Evolutionary conservation across 1,140 invertebrate species (phyloP), one percentile per base, ranked within the genome.

Genomic region (Ditylenchus dipsaci): DNA sequence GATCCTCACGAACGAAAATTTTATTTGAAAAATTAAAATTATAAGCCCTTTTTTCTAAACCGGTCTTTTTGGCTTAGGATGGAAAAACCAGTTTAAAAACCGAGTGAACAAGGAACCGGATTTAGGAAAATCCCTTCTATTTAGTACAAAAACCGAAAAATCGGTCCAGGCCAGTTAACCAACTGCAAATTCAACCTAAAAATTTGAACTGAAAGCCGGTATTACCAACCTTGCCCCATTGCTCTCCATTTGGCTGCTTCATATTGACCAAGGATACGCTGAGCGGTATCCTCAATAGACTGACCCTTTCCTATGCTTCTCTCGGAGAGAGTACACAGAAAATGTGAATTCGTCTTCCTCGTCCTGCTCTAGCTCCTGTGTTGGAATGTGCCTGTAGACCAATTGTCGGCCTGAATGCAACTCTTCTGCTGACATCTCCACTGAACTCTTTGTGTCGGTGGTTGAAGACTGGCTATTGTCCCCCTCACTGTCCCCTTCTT

Each of bases 401-500:
- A 77, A 64, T 67, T 77, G 64, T 30, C 61, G 65, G 1, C 76
- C 76, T 9, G 78, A 71, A 57, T 76, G 63, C 26, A 77, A 15
- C 63, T 77, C 43, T n/a, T 75, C 63, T 13, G 72, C 53, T 9
- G 75, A 45, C 13, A 71, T 45, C 15, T 13, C 30, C 23, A 53
- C 29, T 23, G 30, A n/a, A 27, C n/a, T 66, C 38, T 57, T 43
- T 27, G 9, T 65, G 13, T 15, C 13, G 19, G 21, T 65, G 19
- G 60, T 5, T 30, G 60, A 3, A n/a, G 23, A 49, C n/a, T n/a
- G n/a, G 29, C n/a, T 42, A 30, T n/a, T 42, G 29, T 60, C 21
- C 23, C 19, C 63, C 5, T 73, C 47, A 29, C 33, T 58, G 15
- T 77, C 56, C n/a, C n/a, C n/a, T 23, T 78, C 38, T 74, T 74